A percentile compares a stretch with the other conserved stretches of the same genome.
phyloP scores from a whole-genome alignment of 2,113 vertebrate genomes.

The Platycercus adscitus region DNA sequence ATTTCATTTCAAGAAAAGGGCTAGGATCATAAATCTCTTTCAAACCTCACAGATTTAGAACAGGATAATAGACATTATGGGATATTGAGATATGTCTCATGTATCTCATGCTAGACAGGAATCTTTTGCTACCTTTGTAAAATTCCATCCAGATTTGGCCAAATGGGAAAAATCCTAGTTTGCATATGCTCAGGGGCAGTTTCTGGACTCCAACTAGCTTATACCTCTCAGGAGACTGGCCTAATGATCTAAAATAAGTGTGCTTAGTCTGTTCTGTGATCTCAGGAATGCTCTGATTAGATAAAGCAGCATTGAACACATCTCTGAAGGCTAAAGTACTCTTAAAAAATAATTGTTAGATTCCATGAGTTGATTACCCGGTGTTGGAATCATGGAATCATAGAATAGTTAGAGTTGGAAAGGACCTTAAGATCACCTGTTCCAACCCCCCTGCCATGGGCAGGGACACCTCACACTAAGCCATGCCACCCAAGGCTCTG shows the following conservation, averaged over 20 bases:
- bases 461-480: too few relatives aligned
- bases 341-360: neutral
- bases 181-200: neutral
- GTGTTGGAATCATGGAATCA: neutral
- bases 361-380: neutral
- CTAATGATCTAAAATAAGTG: neutral
- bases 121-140: neutral
- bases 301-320: neutral
- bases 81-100: neutral
- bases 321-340: neutral
- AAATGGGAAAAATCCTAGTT: neutral
- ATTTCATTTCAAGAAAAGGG: neutral
- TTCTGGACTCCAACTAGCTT: neutral
- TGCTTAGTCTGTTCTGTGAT: neutral
- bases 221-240: neutral
- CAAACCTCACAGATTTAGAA: neutral
- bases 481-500: too few relatives aligned
- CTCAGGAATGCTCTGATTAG: neutral
- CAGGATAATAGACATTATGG: neutral
- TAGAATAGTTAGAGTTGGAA: too few relatives aligned
- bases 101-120: neutral
- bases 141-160: neutral
- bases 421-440: too few relatives aligned
- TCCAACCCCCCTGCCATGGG: too few relatives aligned
- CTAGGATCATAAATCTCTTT: neutral